These are phyloP conservation scores for Lithophane semibrunnea DNA, from an alignment of 2,888 invertebrate genomes.

Conservation along the genomic window DNA sequence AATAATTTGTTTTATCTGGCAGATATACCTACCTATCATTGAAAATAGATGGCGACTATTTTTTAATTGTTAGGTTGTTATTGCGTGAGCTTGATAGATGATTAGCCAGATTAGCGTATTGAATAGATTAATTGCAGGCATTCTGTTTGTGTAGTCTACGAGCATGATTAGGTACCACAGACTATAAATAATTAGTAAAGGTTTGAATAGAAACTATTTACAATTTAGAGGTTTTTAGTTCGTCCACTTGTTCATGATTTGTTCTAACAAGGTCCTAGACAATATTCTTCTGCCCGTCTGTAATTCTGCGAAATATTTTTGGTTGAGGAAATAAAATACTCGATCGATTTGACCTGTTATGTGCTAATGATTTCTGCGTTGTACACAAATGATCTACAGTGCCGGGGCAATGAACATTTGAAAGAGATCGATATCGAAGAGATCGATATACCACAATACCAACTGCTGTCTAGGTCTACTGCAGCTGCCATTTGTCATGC, in stretches of 20 bases:
- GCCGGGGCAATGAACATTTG: no score
- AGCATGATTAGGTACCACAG: neutral
- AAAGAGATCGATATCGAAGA: no score
- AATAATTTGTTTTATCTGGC: constrained; percentile 29
- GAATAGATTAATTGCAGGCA: constrained; percentile 1
- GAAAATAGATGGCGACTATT: neutral
- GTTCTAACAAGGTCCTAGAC: neutral
- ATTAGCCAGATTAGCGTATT: neutral
- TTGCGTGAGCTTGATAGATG: constrained; percentile 17
- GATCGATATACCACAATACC: no score
- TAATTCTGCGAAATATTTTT: neutral
- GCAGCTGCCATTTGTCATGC: no score
- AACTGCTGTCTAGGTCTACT: no score
- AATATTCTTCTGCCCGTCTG: neutral
- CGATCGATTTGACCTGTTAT: neutral
- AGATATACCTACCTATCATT: neutral
- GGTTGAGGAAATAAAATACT: neutral
- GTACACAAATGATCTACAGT: no score
- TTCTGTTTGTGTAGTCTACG: neutral
- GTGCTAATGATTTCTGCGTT: no score
- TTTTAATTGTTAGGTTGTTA: constrained; percentile 3
- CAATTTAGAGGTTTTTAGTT: neutral
- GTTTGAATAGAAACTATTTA: neutral
- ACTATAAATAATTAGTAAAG: no score
- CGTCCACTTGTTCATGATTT: neutral